Percentiles rank a stretch among this genome's conserved stretches.
phyloP scores from a whole-genome alignment of 2,113 vertebrate species.

The Pangasianodon gigas region DNA sequence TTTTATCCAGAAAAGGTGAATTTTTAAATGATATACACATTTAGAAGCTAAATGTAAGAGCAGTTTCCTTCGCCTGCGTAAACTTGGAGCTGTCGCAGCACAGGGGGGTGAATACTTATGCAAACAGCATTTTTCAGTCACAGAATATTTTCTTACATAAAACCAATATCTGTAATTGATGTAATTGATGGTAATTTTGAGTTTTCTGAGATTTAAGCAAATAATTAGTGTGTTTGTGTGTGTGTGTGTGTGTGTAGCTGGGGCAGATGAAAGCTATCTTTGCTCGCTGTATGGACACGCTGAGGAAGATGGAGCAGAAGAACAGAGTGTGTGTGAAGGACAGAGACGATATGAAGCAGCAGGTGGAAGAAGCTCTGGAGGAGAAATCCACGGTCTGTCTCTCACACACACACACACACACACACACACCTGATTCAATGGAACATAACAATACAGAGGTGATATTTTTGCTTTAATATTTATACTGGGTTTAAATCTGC shows the following conservation, averaged over 20 bases:
- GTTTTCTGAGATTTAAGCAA: background rate
- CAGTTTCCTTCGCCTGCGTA: no score
- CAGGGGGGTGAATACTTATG: no score
- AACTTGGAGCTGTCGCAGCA: no score
- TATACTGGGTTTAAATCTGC: background rate
- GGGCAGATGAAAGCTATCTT: slow-evolving; percentile 64
- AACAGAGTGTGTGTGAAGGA: slow-evolving; percentile 70
- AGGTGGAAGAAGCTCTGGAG: slow-evolving; percentile 72
- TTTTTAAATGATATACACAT: no score
- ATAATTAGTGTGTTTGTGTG: background rate
- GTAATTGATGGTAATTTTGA: background rate
- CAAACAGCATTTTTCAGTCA: no score
- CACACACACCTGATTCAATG: background rate
- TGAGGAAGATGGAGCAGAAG: slow-evolving; percentile 70
- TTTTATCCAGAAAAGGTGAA: no score
- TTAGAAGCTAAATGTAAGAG: no score
- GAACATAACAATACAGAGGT: background rate
- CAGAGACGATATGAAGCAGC: slow-evolving; percentile 68
- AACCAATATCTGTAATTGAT: no score
- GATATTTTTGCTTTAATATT: background rate
- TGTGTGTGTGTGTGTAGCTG: slow-evolving; percentile 46
- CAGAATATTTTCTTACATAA: no score
- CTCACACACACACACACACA: background rate
- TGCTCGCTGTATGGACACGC: slow-evolving; percentile 61
- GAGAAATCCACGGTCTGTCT: slow-evolving; percentile 74